Evolutionary conservation across 2,113 vertebrate species (phyloP).

Genomic region (Potamarius usumacintae): DNA sequence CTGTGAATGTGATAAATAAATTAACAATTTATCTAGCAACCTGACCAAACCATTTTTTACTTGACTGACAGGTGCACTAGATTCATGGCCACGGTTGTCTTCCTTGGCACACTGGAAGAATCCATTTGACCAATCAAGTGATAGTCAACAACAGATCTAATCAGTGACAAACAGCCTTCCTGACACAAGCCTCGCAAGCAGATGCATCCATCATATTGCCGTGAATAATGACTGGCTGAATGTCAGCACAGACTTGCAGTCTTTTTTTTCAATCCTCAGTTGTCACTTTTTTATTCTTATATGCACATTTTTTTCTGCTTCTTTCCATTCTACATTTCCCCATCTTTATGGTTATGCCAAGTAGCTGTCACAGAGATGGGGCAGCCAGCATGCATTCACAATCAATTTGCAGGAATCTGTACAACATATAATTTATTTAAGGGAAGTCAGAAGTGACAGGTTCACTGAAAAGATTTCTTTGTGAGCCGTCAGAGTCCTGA

Average conservation of each 20-base stretch:
- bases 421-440: neutral
- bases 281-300: slow-evolving; percentile 12
- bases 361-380: slow-evolving; percentile 26
- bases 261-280: neutral
- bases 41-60: slow-evolving; percentile 25
- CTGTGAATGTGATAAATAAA: slow-evolving; percentile 29
- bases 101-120: slow-evolving; percentile 41
- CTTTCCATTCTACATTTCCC: neutral
- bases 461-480: neutral
- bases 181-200: neutral
- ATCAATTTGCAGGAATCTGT: slow-evolving; percentile 6
- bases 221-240: slow-evolving; percentile 21
- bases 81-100: slow-evolving; percentile 48
- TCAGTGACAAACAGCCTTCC: slow-evolving; percentile 44
- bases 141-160: slow-evolving; percentile 47
- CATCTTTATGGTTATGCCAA: slow-evolving; percentile 33
- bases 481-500: neutral
- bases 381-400: neutral
- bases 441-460: neutral
- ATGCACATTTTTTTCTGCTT: neutral
- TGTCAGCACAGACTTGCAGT: slow-evolving; percentile 22
- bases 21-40: slow-evolving; percentile 27
- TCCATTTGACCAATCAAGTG: slow-evolving; percentile 52
- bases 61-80: slow-evolving; percentile 41
- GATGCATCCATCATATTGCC: slow-evolving; percentile 29